Percentiles rank a stretch among this genome's conserved stretches.
Conservation (phyloP, 2,888 invertebrate genomes). For the Mesorhabditis spiculigera region DNA sequence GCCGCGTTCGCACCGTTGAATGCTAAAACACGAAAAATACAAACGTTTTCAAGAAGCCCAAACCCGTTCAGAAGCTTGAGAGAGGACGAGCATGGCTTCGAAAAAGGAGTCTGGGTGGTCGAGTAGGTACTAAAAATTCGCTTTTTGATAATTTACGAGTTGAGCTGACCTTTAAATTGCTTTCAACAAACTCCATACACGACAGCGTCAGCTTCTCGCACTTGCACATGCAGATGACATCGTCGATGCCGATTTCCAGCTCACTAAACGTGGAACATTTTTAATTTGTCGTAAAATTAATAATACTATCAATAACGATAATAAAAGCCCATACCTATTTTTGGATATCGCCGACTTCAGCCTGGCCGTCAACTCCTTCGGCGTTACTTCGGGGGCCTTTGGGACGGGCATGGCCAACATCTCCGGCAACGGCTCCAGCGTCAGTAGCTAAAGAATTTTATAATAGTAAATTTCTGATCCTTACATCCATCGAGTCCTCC, state of each 20-base stretch:
- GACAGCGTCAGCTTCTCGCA: background rate
- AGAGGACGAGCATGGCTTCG: background rate
- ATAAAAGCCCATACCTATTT: background rate
- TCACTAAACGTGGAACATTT: background rate
- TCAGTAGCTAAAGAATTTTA: background rate
- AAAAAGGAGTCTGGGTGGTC: background rate
- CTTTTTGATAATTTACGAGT: background rate
- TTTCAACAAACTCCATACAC: background rate
- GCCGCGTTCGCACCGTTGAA: background rate
- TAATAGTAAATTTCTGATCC: background rate
- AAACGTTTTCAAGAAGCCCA: background rate
- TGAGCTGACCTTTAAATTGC: background rate
- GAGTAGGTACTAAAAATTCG: background rate
- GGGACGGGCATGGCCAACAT: background rate
- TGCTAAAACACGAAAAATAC: background rate
- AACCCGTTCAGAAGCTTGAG: background rate
- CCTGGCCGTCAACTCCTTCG: background rate
- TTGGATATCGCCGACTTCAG: background rate
- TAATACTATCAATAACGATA: background rate
- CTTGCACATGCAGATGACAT: background rate
- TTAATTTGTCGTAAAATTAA: background rate
- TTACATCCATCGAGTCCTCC: background rate
- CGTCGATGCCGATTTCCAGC: background rate
- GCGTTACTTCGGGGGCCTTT: background rate
- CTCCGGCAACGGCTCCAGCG: background rate